Base-by-base conservation (phyloP, 2,888 invertebrate genomes). In the Megastigmus dorsalis region DNA sequence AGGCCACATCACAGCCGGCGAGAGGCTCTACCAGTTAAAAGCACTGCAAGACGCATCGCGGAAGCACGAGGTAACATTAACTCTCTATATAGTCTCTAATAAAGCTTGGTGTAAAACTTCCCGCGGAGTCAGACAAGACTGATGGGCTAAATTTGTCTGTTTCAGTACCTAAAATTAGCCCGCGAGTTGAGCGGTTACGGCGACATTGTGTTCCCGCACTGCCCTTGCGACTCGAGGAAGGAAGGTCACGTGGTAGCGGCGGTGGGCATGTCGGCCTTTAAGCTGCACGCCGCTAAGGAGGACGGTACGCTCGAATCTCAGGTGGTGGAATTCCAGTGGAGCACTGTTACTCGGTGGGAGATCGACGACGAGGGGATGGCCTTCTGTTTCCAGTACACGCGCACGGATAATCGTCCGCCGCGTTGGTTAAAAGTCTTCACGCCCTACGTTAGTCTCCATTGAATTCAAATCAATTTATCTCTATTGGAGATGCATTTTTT, bases 1-100 rank as follows among this genome's bases (percentile, higher is more conserved):
- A 82, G 97, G 97, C 74, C 95, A 95, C 85, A 95, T 98, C 82
- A 92, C 92, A 77, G 95, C 98, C 13, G 96, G 95, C 65, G 95
- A 97, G 80, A 93, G 97, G 54, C 91, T 98, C 20, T 99, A 98
- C 89, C 98, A 99, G 88, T 90, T 99, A 77, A 99, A 98, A 90
- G 97, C 98, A 36, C 90, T 98, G 69, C 98, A 98, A 88, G 95
- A 97, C 85, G 93, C 95, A 82, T 93, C 94, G 74, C 93, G 97
- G 82, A 96, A 95, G 77, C 89, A 92, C 71, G 95, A 97, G 89
- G 92, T 92, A 84, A 0, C 13, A 23, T 9, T 33, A 9, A 38
- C n/a, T 15, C 23, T n/a, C n/a, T n/a, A n/a, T n/a, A n/a, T n/a
- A n/a, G n/a, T n/a, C n/a, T n/a, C n/a, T n/a, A n/a, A n/a, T n/a